These are phyloP conservation scores for Ephestia elutella DNA, from an alignment of 1,140 invertebrate genomes.

Conservation along the genomic window DNA sequence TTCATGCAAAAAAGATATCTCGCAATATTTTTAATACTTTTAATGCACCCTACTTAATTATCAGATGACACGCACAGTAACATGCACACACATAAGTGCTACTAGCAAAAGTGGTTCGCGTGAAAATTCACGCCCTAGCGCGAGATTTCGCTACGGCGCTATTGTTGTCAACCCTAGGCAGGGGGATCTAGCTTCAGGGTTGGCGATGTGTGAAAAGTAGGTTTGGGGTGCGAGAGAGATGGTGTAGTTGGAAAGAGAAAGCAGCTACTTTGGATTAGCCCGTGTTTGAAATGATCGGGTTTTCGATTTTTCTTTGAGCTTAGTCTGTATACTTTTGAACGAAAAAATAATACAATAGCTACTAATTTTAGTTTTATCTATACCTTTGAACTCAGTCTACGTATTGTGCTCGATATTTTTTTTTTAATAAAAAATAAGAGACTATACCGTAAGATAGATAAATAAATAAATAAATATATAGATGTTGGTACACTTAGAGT, in stretches of 20 bases:
- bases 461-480: no score
- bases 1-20: neutral
- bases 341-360: no score
- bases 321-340: no score
- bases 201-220: constrained; percentile 12
- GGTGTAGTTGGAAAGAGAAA: neutral
- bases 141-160: constrained; percentile 40
- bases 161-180: constrained; percentile 50
- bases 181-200: constrained; percentile 50
- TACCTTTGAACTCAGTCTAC: no score
- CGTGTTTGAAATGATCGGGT: no score
- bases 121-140: constrained; percentile 52
- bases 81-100: constrained; percentile 11
- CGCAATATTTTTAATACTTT: constrained; percentile 7
- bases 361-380: no score
- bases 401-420: no score
- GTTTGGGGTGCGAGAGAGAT: neutral
- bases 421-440: no score
- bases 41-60: constrained; percentile 15
- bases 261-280: no score
- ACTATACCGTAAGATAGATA: no score
- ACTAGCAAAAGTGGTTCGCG: constrained; percentile 36
- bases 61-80: constrained; percentile 9
- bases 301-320: no score
- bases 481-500: no score